phyloP scores from a whole-genome alignment of 2,113 vertebrate genomes.

The Xyrauchen texanus region DNA sequence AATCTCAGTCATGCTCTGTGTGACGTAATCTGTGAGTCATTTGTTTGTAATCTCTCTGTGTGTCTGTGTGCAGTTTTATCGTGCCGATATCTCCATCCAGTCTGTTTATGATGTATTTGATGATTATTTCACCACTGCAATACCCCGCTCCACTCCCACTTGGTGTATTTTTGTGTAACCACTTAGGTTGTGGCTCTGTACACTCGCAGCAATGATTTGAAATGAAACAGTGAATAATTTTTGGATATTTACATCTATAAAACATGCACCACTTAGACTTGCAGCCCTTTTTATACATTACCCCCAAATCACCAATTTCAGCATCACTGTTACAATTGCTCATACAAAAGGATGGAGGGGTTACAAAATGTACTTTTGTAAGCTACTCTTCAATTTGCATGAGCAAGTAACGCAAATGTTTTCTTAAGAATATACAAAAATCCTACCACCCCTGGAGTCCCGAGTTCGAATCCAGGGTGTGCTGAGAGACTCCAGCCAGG shows the following conservation, averaged over 20 bases:
- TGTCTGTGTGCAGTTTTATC: constrained; percentile 18
- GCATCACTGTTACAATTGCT: too few species aligned
- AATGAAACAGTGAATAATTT: too few species aligned
- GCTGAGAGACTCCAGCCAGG: too few species aligned
- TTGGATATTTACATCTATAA: constrained; percentile 2
- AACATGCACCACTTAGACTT: neutral
- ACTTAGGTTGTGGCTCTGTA: neutral
- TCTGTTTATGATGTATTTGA: constrained; percentile 7
- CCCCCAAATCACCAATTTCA: neutral
- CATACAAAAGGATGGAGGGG: too few species aligned
- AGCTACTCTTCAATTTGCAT: too few species aligned
- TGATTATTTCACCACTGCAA: neutral
- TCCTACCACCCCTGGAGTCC: too few species aligned
- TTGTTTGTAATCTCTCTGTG: constrained; percentile 47
- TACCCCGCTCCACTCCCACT: neutral
- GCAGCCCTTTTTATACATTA: neutral
- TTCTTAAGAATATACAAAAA: too few species aligned
- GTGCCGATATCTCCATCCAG: constrained; percentile 22
- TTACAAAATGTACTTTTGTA: too few species aligned
- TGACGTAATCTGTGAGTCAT: constrained; percentile 50
- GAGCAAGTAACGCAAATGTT: too few species aligned
- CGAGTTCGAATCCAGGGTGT: too few species aligned
- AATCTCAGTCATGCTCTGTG: constrained; percentile 50
- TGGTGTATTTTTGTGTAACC: neutral
- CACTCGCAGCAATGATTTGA: neutral